Conservation (phyloP, 2,888 invertebrate genomes). For the Tyria jacobaeae region DNA sequence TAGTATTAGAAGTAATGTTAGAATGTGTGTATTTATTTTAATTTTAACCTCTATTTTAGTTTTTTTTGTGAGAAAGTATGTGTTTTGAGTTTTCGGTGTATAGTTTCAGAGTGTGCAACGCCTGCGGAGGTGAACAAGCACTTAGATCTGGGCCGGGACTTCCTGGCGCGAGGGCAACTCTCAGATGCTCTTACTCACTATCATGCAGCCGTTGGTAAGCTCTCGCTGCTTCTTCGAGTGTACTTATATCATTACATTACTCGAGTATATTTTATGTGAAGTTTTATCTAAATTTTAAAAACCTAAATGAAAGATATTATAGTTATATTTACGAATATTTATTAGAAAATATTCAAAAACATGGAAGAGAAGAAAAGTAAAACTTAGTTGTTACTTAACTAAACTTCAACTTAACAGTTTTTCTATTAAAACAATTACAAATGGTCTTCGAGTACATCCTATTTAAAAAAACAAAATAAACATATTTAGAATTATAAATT, state of each 20-base stretch:
- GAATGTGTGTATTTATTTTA: slow-evolving; percentile 84
- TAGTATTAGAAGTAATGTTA: slow-evolving; percentile 89
- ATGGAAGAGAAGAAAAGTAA: not conserved
- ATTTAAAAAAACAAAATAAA: not conserved
- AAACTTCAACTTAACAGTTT: not conserved
- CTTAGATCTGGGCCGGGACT: slow-evolving; percentile 96
- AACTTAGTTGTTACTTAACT: not conserved
- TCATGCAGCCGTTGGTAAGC: slow-evolving; percentile 98
- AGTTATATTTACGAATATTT: not conserved
- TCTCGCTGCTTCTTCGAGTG: not conserved
- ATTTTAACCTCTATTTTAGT: slow-evolving; percentile 55
- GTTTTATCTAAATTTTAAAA: not conserved
- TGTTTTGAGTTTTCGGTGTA: slow-evolving; percentile 55
- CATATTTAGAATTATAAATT: not conserved
- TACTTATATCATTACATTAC: not conserved
- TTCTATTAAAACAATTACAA: not conserved
- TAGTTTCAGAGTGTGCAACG: slow-evolving; percentile 90
- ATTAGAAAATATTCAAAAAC: not conserved
- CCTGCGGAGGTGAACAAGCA: slow-evolving; percentile 96
- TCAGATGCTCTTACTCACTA: slow-evolving; percentile 98
- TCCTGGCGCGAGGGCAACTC: slow-evolving; percentile 96
- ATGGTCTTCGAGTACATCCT: not conserved
- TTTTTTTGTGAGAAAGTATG: slow-evolving; percentile 51
- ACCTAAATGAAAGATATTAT: no score
- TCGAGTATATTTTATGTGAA: not conserved